Base-by-base conservation (phyloP, 2,797 vertebrate species). In the Cuniculus paca region DNA sequence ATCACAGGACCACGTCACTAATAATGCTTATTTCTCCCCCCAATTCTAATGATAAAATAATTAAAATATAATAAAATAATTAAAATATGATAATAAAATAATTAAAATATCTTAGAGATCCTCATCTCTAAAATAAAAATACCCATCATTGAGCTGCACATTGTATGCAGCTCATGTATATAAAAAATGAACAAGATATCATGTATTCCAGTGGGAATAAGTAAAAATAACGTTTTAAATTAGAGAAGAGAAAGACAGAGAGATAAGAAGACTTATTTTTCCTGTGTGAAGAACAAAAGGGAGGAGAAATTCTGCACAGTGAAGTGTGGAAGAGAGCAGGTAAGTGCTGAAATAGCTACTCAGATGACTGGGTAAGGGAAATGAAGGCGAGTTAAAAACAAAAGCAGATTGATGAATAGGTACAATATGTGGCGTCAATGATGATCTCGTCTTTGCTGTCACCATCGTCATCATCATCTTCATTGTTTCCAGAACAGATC, bases 51-150 rank as follows among this genome's bases (percentile, higher is more conserved):
- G 79, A 58, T 24, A 36, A 81, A 77, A 82, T 56, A 78, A 88
- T 45, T 83, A 85, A 24, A 74, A 82, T 85, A 70, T 42, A n/a
- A 58, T 24, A 36, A 81, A 77, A 82, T 56, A 78, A 88, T 45
- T 83, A 85, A 24, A 74, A 82, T 85, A 70, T 42, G n/a, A 14
- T 48, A 83, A 58, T 24, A 36, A 81, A 77, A 82, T 56, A 78
- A 88, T 45, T 83, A 85, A 24, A 74, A 82, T 85, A 70, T 42
- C n/a, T n/a, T n/a, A n/a, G n/a, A n/a, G 1, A 81, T 65, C 86
- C 63, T 89, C 80, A 45, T 91, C 8, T 61, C 50, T 72, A 65
- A 91, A 87, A 58, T 80, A 45, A 91, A 79, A 95, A 24, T 72
- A 85, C 36, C 19, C 13, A 24, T 61, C 61, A 26, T 26, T 79